Evolutionary conservation across 2,888 invertebrate genomes (phyloP), one percentile per base, ranked within the genome.

Genomic region (Volucella inflata): DNA sequence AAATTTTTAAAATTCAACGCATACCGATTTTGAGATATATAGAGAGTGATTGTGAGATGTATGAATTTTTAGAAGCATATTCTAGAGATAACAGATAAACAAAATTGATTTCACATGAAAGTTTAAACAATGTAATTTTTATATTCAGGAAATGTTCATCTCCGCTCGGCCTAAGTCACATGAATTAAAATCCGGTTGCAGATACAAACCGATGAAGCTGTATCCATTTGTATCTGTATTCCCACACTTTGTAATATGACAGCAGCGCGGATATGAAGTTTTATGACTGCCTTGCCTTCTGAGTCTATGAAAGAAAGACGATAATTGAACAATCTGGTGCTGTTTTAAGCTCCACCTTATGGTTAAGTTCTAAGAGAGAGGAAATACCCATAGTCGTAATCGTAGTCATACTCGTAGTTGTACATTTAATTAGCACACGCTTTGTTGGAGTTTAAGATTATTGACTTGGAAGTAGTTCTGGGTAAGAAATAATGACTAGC

Each of bases 391-490:
- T 30, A 30, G 4, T 30, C 30, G 30, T 30, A 30, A 6, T n/a
- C n/a, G n/a, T n/a, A n/a, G n/a, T 30, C 30, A 6, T 30, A 30
- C 30, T 6, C 6, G 30, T 30, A 30, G 6, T 30, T 4, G 30
- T 59, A 44, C 30, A 70, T 74, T 78, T 83, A 83, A 83, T 83
- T 83, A 78, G 60, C 83, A 78, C 74, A 67, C 60, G 67, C 74
- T 72, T 55, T 55, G 72, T 17, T 77, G 48, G 50, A 68, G 65
- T 57, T 30, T 6, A 2, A 60, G 78, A 44, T 74, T 64, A 78
- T 78, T 83, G 67, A 50, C 50, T 44, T 21, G 30, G 14, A 46
- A 55, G 46, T 53, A 53, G 60, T 70, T 77, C 77, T 68, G 60
- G 38, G 77, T 60, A 77, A 53, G n/a, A 14, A 40, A 60, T 76